Evolutionary conservation across 2,113 vertebrate species (phyloP).

Genomic region (Mobula birostris): DNA sequence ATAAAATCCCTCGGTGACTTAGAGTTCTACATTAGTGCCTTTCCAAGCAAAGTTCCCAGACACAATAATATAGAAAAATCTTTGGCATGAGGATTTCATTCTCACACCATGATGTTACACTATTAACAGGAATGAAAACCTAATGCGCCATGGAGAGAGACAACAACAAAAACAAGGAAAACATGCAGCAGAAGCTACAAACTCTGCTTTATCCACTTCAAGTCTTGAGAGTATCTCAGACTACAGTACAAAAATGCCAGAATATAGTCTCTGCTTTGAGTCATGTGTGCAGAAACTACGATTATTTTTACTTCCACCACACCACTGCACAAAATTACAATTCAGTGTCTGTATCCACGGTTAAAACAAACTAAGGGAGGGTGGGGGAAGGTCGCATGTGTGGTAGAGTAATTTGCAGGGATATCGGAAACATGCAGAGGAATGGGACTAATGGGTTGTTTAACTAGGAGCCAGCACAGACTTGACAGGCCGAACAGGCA

Average conservation of each 20-base stretch:
- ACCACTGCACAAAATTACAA: background rate
- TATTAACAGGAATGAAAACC: background rate
- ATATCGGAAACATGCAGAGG: no score
- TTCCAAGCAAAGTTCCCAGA: background rate
- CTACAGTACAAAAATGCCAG: background rate
- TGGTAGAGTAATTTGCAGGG: no score
- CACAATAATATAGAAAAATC: background rate
- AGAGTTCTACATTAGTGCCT: background rate
- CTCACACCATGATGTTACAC: no score
- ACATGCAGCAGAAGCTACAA: background rate
- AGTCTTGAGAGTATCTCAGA: background rate
- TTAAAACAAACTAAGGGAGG: no score
- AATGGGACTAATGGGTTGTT: no score
- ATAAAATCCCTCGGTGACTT: background rate
- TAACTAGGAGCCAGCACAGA: no score
- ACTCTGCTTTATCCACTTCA: background rate
- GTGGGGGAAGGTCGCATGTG: no score
- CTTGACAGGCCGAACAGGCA: no score
- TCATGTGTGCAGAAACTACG: background rate
- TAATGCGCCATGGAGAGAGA: no score
- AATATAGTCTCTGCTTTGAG: background rate
- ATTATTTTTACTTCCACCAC: background rate
- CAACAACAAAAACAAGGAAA: background rate
- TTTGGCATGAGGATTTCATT: no score
- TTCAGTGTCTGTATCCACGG: no score